Base-by-base conservation (phyloP, 2,797 vertebrate species). In the Trematomus bernacchii region DNA sequence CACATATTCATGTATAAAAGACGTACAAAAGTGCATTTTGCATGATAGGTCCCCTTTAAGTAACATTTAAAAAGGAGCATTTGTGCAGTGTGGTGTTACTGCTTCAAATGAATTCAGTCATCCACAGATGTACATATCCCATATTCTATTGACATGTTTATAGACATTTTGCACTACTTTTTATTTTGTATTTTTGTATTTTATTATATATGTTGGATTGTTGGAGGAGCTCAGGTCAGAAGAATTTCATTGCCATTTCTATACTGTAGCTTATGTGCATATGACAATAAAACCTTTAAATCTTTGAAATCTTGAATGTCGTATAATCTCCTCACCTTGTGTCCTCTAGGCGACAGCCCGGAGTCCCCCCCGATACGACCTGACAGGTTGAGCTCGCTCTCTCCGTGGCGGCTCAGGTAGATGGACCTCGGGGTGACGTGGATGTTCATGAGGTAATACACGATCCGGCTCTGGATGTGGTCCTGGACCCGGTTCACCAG, bases 361-460 rank as follows among this genome's bases (percentile, higher is more conserved):
- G 97, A 93, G 71, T 97, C 97, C 3, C 97, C 97, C 12, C 96
- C 96, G 1, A 97, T 97, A 69, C 95, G 91, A 1, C 97, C 97
- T 42, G 85, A 61, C 47, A 97, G 89, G 91, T 98, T 98, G 79
- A 97, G 95, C 47, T 96, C 95, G 8, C 97, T 98, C 91, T 98
- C 97, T 0, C 97, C 97, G 0, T 98, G 97, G 59, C 97, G 96
- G 85, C 95, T 97, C 71, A 98, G 92, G 86, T 97, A 98, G 92
- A 98, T 97, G 80, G 95, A 93, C 10, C 97, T 95, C 0, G 96
- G 96, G 0, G 96, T 95, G 77, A 98, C 95, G 0, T 98, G 97
- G 83, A 97, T 98, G 90, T 98, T 98, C 97, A 98, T 98, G 76
- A 98, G 94, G 89, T 98, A 98, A 84, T 98, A 98, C 1, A 97